These are phyloP conservation scores for Pandemis cinnamomeana DNA, from an alignment of 2,888 invertebrate species.

Conservation along the genomic window DNA sequence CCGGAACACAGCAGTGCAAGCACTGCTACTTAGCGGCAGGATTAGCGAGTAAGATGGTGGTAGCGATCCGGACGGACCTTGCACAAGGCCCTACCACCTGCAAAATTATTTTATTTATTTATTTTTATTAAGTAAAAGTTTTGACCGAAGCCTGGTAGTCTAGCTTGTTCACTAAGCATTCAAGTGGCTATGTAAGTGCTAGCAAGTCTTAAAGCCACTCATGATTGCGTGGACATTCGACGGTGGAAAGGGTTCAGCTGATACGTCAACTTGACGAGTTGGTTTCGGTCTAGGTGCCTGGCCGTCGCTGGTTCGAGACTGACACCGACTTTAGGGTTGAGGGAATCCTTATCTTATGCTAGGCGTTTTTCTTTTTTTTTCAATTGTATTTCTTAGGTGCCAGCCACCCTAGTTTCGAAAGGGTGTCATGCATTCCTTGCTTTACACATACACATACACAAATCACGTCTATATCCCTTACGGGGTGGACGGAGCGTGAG, in stretches of 20 bases:
- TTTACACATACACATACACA: too few relatives aligned
- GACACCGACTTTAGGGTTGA: slow-evolving; percentile 71
- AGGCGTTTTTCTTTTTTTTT: slow-evolving; percentile 39
- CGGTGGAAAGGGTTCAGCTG: slow-evolving; percentile 61
- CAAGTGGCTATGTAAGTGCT: background rate
- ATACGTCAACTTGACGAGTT: slow-evolving; percentile 78
- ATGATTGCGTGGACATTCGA: background rate
- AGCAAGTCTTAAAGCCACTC: background rate
- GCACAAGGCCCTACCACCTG: too few relatives aligned
- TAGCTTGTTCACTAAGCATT: background rate
- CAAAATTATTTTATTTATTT: too few relatives aligned
- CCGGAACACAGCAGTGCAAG: too few relatives aligned
- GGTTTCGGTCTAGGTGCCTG: slow-evolving; percentile 66
- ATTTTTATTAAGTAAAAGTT: background rate
- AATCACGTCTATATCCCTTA: too few relatives aligned
- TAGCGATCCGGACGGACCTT: too few relatives aligned
- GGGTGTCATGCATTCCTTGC: too few relatives aligned
- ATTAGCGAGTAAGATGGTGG: too few relatives aligned
- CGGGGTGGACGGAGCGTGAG: too few relatives aligned
- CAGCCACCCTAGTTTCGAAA: too few relatives aligned
- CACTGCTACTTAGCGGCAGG: too few relatives aligned
- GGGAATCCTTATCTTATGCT: slow-evolving; percentile 61
- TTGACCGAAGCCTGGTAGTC: background rate
- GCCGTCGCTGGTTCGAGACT: slow-evolving; percentile 74
- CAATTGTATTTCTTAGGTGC: background rate